These are phyloP conservation scores for Drosophila pseudoobscura DNA, from an alignment of 1,140 invertebrate species.

Conservation along the genomic window DNA sequence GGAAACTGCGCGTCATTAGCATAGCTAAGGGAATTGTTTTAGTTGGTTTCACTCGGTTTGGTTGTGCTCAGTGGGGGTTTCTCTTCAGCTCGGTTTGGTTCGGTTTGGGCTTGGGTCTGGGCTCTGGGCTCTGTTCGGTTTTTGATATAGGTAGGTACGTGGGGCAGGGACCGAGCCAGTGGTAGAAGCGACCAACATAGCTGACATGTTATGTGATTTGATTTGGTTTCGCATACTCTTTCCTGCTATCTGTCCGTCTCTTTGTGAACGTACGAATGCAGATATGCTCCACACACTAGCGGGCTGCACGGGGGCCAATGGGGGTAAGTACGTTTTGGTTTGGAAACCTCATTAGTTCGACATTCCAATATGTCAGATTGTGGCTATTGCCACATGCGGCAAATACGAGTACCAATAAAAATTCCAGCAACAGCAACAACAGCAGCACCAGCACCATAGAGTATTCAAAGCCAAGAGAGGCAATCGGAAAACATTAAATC, in stretches of 20 bases:
- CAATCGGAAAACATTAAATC: background rate
- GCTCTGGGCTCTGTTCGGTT: background rate
- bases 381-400: slow-evolving; percentile 32
- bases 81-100: background rate
- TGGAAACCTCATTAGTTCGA: slow-evolving; percentile 68
- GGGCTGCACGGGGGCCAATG: slow-evolving; percentile 2
- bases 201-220: slow-evolving; percentile 75
- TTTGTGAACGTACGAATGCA: background rate
- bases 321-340: slow-evolving; percentile 68
- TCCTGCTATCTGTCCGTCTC: background rate
- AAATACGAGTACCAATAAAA: slow-evolving; percentile 17
- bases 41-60: slow-evolving; percentile 47
- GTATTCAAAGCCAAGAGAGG: too few species aligned
- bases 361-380: slow-evolving; percentile 66
- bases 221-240: slow-evolving; percentile 60
- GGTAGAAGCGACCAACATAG: slow-evolving; percentile 23
- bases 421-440: too few species aligned
- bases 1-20: slow-evolving; percentile 73
- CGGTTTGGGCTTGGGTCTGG: background rate
- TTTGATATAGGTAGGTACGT: background rate
- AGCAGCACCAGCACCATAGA: too few species aligned
- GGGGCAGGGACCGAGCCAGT: slow-evolving; percentile 4
- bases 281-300: too few species aligned
- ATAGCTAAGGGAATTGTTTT: slow-evolving; percentile 53
- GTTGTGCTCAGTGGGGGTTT: slow-evolving; percentile 18